These are phyloP conservation scores for Xanthia icteritia DNA, from an alignment of 2,888 invertebrate species.

Conservation along the genomic window DNA sequence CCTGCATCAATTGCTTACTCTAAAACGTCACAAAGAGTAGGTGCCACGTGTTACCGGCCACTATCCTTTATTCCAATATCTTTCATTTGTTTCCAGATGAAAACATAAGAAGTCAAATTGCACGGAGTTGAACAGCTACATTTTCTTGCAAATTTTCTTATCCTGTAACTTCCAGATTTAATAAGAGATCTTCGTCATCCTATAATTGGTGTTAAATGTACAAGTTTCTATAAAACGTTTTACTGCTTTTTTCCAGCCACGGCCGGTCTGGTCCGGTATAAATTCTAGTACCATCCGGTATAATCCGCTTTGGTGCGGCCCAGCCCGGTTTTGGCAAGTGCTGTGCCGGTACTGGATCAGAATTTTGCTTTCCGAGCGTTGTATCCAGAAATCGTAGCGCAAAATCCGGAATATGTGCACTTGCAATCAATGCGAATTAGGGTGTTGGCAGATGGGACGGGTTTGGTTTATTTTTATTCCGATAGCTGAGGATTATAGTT, in stretches of 20 bases:
- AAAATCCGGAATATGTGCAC: conserved; percentile 37
- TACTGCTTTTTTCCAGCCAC: conserved; percentile 46
- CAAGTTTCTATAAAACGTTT: conserved; percentile 38
- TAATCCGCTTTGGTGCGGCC: conserved; percentile 72
- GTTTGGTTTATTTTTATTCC: not conserved
- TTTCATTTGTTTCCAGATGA: conserved; percentile 1
- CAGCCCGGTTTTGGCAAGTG: conserved; percentile 61
- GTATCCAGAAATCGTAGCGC: conserved; percentile 26
- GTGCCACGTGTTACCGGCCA: not conserved
- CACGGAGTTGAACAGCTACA: not conserved
- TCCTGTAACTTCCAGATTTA: not conserved
- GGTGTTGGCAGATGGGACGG: not conserved
- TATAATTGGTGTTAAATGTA: conserved; percentile 20
- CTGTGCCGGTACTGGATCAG: conserved; percentile 43
- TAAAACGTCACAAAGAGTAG: not conserved
- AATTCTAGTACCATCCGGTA: conserved; percentile 70
- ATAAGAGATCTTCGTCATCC: not conserved
- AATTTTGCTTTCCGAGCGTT: conserved; percentile 44
- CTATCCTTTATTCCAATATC: conserved; percentile 3
- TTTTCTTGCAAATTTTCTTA: not conserved
- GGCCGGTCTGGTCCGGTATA: conserved; percentile 48
- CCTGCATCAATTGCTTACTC: conserved; percentile 14
- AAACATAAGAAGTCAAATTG: not conserved
- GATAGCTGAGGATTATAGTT: not conserved
- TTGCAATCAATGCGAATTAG: conserved; percentile 19